These are phyloP conservation scores for Melitaea athalia DNA, from an alignment of 2,888 invertebrate genomes.

Conservation along the genomic window DNA sequence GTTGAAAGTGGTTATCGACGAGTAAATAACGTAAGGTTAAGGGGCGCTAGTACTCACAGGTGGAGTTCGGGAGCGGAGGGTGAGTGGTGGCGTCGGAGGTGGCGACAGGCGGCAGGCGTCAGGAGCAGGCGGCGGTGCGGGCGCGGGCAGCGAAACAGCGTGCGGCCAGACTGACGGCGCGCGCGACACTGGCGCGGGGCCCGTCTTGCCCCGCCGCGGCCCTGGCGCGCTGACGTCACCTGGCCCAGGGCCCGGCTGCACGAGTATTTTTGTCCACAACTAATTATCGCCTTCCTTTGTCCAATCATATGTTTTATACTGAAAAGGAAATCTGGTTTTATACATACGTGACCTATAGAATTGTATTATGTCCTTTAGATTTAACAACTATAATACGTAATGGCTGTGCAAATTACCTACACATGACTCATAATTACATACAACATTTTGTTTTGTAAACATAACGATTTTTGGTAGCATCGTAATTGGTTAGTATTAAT, in stretches of 20 bases:
- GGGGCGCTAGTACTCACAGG: slow-evolving; percentile 47
- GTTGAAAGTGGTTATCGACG: slow-evolving; percentile 48
- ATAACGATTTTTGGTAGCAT: slow-evolving; percentile 9
- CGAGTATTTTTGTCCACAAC: slow-evolving; percentile 79
- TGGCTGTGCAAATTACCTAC: slow-evolving; percentile 14
- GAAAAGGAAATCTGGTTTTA: slow-evolving; percentile 67
- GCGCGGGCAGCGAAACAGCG: slow-evolving; percentile 58
- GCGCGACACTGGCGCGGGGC: slow-evolving; percentile 82
- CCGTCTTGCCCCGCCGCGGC: slow-evolving; percentile 80
- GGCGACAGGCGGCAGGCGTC: slow-evolving; percentile 45
- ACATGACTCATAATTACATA: slow-evolving; percentile 26
- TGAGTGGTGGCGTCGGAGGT: slow-evolving; percentile 48
- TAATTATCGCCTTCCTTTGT: slow-evolving; percentile 80
- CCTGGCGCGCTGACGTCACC: slow-evolving; percentile 79
- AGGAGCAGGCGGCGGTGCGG: slow-evolving; percentile 48
- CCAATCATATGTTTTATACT: slow-evolving; percentile 60
- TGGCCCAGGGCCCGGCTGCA: slow-evolving; percentile 80
- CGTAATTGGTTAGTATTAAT: not conserved
- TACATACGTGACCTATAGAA: slow-evolving; percentile 39
- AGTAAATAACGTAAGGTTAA: slow-evolving; percentile 41
- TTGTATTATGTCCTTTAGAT: slow-evolving; percentile 15
- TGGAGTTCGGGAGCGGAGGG: slow-evolving; percentile 44
- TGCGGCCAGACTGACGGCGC: slow-evolving; percentile 79
- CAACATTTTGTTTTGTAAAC: slow-evolving; percentile 19
- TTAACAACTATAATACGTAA: slow-evolving; percentile 9